phyloP scores from a whole-genome alignment of 2,888 invertebrate species.

The Cylloceria caligata region DNA sequence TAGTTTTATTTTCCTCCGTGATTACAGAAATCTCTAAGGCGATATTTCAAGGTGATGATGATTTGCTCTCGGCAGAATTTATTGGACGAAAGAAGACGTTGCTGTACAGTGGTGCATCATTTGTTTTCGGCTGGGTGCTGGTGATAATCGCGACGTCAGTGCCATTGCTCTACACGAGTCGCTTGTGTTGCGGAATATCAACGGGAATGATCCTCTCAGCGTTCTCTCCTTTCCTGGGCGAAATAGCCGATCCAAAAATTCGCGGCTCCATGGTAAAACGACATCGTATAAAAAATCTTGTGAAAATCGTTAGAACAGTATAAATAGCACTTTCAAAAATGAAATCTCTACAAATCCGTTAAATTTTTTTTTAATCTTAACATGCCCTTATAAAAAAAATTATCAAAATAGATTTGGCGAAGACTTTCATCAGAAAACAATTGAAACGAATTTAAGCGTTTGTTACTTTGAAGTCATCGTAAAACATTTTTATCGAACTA shows the following conservation, averaged over 20 bases:
- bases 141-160: conserved; percentile 76
- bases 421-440: too few relatives aligned
- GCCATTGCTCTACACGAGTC: conserved; percentile 78
- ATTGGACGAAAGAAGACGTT: conserved; percentile 79
- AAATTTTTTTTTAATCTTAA: not conserved
- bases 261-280: conserved; percentile 7
- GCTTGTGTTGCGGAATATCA: conserved; percentile 78
- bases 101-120: conserved; percentile 75
- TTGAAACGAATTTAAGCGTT: too few relatives aligned
- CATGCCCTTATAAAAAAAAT: too few relatives aligned
- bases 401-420: too few relatives aligned
- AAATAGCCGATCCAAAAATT: conserved; percentile 16
- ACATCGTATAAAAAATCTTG: not conserved
- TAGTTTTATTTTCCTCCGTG: not conserved
- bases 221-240: not conserved
- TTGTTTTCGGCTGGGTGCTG: conserved; percentile 78
- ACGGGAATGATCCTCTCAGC: conserved; percentile 74
- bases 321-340: not conserved
- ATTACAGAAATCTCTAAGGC: conserved; percentile 33
- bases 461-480: too few relatives aligned
- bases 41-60: conserved; percentile 55
- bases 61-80: conserved; percentile 70
- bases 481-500: too few relatives aligned
- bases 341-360: not conserved
- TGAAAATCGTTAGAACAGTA: not conserved